Percentiles rank a stretch among this genome's conserved stretches.
phyloP scores from a whole-genome alignment of 2,113 vertebrate genomes.

The Bos indicus region DNA sequence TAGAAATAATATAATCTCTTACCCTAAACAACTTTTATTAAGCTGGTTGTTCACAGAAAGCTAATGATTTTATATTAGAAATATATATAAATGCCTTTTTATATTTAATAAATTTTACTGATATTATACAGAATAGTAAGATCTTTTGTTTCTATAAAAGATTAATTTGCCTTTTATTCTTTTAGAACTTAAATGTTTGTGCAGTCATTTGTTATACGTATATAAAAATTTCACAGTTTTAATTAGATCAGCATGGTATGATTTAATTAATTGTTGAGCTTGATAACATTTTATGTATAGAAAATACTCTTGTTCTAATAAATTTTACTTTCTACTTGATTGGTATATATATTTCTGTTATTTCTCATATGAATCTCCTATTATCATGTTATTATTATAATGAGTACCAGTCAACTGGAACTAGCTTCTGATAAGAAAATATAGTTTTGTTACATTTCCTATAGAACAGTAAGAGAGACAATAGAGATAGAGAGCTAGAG shows the following conservation, averaged over 20 bases:
- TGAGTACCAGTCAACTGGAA: not conserved
- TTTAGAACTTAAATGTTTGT: not conserved
- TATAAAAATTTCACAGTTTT: not conserved
- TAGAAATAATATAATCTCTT: not conserved
- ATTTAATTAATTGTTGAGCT: not conserved
- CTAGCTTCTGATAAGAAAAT: not conserved
- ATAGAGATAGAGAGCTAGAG: not conserved
- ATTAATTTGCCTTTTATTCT: not conserved
- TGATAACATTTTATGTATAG: not conserved
- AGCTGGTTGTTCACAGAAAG: not conserved
- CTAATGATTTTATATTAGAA: not conserved
- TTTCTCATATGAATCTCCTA: not conserved
- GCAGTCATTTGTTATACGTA: not conserved
- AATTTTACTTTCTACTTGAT: not conserved
- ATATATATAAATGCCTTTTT: not conserved
- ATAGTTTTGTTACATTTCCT: not conserved
- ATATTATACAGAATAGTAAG: not conserved
- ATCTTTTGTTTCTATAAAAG: not conserved
- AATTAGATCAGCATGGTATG: not conserved
- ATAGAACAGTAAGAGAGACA: not conserved
- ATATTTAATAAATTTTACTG: not conserved
- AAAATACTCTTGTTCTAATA: not conserved
- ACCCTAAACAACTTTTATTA: not conserved
- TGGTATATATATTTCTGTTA: not conserved
- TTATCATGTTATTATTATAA: not conserved